Evolutionary conservation across 2,888 invertebrate species (phyloP), one percentile per base, ranked within the genome.

Genomic region (Aproaerema taeniolella): DNA sequence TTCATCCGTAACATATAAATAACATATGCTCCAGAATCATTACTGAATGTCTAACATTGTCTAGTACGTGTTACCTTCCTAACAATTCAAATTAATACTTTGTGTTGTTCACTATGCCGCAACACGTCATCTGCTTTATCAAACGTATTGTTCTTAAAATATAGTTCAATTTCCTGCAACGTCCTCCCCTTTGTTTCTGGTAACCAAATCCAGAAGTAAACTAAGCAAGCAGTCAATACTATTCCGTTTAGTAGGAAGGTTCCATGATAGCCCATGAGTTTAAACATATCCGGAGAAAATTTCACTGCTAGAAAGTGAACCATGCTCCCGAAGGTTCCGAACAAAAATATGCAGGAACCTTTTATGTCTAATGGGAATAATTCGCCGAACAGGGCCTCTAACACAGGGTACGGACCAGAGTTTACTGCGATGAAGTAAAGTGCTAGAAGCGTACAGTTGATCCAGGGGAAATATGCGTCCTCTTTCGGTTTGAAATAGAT

Each of bases 101-200:
- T 20, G 20, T 4, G 8, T 20, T 20, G 20, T 20, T 20, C 20
- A 8, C 20, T n/a, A n/a, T n/a, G n/a, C n/a, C n/a, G n/a, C n/a
- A n/a, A n/a, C n/a, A n/a, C n/a, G n/a, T 28, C 12, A 16, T 42
- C 12, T 1, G 34, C 25, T 10, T 40, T 43, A 10, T 44, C 30
- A 35, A 41, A 44, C 1, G 4, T 42, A 31, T 49, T 43, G 29
- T 52, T 53, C 26, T 54, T 56, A 10, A 62, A 58, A 39, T 46
- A 57, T 31, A 55, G 29, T 28, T 62, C 64, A 2, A 62, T 58
- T 45, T 65, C 60, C 31, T 60, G 58, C 31, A 65, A 39, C n/a
- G 56, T 61, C 30, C 50, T 50, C 0, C 56, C 57, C 38, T 56
- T 62, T 0, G 62, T 65, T 45, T 65, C 62, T 1, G 61, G 61